These are phyloP conservation scores for Mus minutoides DNA, from an alignment of 2,797 vertebrate species.

Conservation along the genomic window DNA sequence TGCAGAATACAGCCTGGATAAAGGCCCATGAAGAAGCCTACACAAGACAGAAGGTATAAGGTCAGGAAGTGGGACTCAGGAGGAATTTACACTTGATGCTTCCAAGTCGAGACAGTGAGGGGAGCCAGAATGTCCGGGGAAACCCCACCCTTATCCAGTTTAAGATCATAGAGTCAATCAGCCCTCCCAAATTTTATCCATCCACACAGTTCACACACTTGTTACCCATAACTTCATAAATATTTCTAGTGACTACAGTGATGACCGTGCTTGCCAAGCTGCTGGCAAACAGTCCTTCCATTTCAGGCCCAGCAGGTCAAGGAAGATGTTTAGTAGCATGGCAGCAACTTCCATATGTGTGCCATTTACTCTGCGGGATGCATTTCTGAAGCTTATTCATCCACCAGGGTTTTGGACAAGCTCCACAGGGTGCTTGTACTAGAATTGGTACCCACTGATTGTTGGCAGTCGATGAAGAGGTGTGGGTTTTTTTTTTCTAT, in stretches of 20 bases:
- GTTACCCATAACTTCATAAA: too few species aligned
- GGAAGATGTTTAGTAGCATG: conserved; percentile 92
- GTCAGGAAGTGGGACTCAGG: background rate
- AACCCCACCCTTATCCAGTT: background rate
- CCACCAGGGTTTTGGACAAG: conserved; percentile 94
- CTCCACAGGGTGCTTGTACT: conserved; percentile 95
- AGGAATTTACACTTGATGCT: too few species aligned
- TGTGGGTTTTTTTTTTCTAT: conserved; percentile 85
- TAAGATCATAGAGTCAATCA: conserved; percentile 70
- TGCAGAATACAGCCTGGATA: background rate
- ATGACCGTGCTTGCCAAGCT: conserved; percentile 90
- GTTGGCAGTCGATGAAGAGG: conserved; percentile 92
- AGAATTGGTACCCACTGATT: conserved; percentile 91
- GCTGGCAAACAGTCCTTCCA: conserved; percentile 91
- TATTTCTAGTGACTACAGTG: too few species aligned
- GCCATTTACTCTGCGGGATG: conserved; percentile 92
- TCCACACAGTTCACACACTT: conserved; percentile 88
- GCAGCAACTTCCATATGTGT: conserved; percentile 94
- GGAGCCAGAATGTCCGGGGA: background rate
- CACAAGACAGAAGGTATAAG: background rate
- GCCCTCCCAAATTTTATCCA: background rate
- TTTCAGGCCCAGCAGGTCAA: conserved; percentile 92
- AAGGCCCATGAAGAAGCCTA: background rate
- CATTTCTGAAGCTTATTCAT: conserved; percentile 90
- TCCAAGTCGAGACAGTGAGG: too few species aligned